Evolutionary conservation across 2,888 invertebrate species (phyloP).

Genomic region (Agapetus fuscipes): DNA sequence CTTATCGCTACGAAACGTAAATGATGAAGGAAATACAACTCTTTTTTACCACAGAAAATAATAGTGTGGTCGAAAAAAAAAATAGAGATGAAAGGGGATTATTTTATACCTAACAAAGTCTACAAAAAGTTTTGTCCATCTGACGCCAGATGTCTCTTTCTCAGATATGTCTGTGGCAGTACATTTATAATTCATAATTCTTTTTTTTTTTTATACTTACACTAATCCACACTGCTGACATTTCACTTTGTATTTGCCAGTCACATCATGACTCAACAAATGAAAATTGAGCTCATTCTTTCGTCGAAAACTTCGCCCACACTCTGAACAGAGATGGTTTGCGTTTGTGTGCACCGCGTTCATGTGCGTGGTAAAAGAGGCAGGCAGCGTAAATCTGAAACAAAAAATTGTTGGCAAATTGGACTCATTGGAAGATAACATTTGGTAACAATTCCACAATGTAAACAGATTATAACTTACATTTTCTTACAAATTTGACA

Average conservation of each 20-base stretch:
- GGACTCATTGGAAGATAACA: neutral
- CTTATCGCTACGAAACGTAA: no score
- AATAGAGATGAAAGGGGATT: no score
- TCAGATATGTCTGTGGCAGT: no score
- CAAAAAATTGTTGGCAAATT: no score
- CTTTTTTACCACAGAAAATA: no score
- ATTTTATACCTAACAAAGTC: no score
- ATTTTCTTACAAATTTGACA: slow-evolving; percentile 15
- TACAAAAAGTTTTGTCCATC: no score
- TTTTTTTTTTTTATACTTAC: slow-evolving; percentile 11
- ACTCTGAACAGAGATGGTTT: slow-evolving; percentile 24
- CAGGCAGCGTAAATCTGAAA: slow-evolving; percentile 4
- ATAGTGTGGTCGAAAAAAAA: no score
- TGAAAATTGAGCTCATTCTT: slow-evolving; percentile 13
- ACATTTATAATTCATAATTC: no score
- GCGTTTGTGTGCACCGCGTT: slow-evolving; percentile 7
- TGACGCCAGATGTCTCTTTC: no score
- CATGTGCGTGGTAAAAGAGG: slow-evolving; percentile 9
- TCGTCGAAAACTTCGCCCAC: slow-evolving; percentile 20
- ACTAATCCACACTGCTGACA: slow-evolving; percentile 17
- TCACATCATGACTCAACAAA: slow-evolving; percentile 13
- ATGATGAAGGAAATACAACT: no score
- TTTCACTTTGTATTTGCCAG: slow-evolving; percentile 11
- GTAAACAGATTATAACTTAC: slow-evolving; percentile 6
- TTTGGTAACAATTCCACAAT: neutral